Base-by-base conservation (phyloP, 2,113 vertebrate genomes). In the Campylomormyrus tamandua region DNA sequence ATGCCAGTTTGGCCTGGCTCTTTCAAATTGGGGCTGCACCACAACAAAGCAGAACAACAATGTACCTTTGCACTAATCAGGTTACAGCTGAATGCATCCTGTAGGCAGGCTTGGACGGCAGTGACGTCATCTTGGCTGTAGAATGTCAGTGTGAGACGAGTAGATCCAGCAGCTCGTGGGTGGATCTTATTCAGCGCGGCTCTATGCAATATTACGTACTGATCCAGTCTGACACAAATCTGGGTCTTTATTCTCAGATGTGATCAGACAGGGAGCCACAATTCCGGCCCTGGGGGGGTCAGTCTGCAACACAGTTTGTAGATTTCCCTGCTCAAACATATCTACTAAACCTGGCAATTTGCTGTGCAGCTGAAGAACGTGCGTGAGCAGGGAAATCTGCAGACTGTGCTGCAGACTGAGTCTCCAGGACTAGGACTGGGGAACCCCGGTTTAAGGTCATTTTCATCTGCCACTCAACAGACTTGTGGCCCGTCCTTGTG, bases 21-120 rank as follows among this genome's bases (percentile, higher is more conserved):
- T 48, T 58, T 19, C 31, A n/a, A 27, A 49, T 8, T 24, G 31
- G 31, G 13, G 77, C 10, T 35, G 88, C 52, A 31, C 19, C n/a
- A 45, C 39, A 45, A 11, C 19, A 53, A 83, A 27, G 15, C 8
- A 46, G 10, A 58, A 58, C 53, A 27, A 39, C 24, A 42, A 27
- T 45, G 46, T 89, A 83, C 88, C 88, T 89, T 83, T 89, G n/a
- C 35, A 56, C 80, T n/a, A 62, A 89, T 48, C 52, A 42, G 39
- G 50, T 85, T 84, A 83, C 21, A 7, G 77, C 77, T 31, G 66
- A 53, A 83, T 45, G 48, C 77, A 52, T 83, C 45, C 27, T 89
- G 46, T 42, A 56, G 19, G 45, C n/a, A 45, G 21, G 35, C 35
- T 62, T 77, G 6, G 66, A 13, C 6, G 3, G 46, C 50, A 46